Evolutionary conservation across 2,888 invertebrate genomes (phyloP).

Genomic region (Cheilosia pagana): DNA sequence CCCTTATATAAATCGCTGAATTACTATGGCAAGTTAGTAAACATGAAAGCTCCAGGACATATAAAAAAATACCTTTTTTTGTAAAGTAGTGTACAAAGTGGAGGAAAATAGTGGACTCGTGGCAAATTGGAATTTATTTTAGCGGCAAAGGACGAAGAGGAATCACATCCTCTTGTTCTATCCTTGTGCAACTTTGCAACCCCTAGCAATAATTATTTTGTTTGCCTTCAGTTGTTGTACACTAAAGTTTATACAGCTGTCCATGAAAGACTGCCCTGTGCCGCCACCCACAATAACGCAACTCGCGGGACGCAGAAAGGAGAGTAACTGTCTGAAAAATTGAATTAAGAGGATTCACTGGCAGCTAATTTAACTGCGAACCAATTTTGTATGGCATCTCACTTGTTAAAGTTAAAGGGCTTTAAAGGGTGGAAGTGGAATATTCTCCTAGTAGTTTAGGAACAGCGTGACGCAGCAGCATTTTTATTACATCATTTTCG

Average conservation of each 20-base stretch:
- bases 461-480: neutral
- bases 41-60: slow-evolving; percentile 49
- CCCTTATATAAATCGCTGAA: slow-evolving; percentile 56
- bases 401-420: slow-evolving; percentile 27
- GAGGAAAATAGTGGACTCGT: neutral
- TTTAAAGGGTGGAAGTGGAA: slow-evolving; percentile 12
- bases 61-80: neutral
- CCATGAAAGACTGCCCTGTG: slow-evolving; percentile 28
- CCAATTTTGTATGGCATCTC: slow-evolving; percentile 14
- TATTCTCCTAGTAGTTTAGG: neutral
- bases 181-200: slow-evolving; percentile 40
- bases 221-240: slow-evolving; percentile 37
- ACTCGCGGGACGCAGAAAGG: slow-evolving; percentile 17
- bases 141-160: slow-evolving; percentile 39
- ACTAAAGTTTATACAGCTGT: neutral
- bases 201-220: slow-evolving; percentile 65
- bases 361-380: slow-evolving; percentile 35
- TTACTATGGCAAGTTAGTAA: slow-evolving; percentile 62
- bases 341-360: slow-evolving; percentile 56
- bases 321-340: slow-evolving; percentile 44
- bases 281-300: neutral
- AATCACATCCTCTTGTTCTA: slow-evolving; percentile 31
- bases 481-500: slow-evolving; percentile 29
- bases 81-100: neutral
- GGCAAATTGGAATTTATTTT: slow-evolving; percentile 68